A percentile compares a stretch with the other conserved stretches of the same genome.
Conservation (phyloP, 2,888 invertebrate species). For the Lasius platythorax region DNA sequence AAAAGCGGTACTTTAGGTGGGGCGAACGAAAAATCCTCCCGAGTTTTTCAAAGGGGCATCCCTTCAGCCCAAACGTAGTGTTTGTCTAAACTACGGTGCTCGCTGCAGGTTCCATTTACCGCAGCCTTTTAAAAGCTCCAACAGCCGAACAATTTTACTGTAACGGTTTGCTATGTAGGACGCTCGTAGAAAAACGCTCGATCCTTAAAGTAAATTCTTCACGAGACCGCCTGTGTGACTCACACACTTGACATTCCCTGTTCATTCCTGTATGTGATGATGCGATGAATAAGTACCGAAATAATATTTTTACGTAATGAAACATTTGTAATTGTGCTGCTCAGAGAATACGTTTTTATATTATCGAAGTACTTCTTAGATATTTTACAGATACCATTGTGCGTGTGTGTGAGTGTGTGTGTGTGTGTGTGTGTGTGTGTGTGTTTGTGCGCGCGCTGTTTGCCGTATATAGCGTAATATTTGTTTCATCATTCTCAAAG, state of each 20-base stretch:
- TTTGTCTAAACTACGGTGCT: conserved; percentile 48
- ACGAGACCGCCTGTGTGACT: not conserved
- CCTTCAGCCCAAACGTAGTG: conserved; percentile 42
- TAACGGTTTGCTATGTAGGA: conserved; percentile 39
- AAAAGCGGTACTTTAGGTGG: conserved; percentile 46
- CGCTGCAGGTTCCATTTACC: conserved; percentile 50
- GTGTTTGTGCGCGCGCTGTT: not conserved
- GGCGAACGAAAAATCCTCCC: conserved; percentile 45
- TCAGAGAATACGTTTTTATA: not conserved
- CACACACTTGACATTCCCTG: not conserved
- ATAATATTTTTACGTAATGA: conserved; percentile 4
- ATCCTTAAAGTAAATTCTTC: conserved; percentile 45
- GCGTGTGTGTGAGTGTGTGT: not conserved
- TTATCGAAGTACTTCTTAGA: not conserved
- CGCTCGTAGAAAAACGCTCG: conserved; percentile 26
- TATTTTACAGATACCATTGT: not conserved
- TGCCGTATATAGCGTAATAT: not conserved
- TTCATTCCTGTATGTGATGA: not conserved
- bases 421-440: too few relatives aligned
- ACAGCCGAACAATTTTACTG: conserved; percentile 50
- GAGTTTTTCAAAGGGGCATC: conserved; percentile 53
- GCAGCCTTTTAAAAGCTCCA: conserved; percentile 51
- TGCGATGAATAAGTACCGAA: not conserved
- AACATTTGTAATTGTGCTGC: not conserved
- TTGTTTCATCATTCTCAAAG: not conserved